phyloP scores from a whole-genome alignment of 2,797 vertebrate genomes.

The Poeciliopsis turneri region DNA sequence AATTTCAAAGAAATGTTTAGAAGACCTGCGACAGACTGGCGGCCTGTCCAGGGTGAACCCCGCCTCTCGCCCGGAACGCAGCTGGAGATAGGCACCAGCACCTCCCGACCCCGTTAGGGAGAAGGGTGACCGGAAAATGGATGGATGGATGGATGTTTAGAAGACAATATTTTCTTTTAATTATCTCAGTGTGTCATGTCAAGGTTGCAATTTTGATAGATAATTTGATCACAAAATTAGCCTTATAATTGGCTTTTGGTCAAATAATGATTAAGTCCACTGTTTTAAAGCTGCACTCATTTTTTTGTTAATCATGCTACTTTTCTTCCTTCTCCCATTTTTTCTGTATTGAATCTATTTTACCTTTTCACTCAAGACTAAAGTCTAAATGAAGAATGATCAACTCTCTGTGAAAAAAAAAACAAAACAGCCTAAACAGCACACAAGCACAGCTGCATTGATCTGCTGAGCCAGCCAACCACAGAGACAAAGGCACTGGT shows the following conservation, averaged over 20 bases:
- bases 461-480: slow-evolving; percentile 55
- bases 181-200: background rate
- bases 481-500: slow-evolving; percentile 53
- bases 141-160: no score
- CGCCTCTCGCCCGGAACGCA: no score
- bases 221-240: background rate
- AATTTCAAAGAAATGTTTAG: no score
- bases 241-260: background rate
- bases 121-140: no score
- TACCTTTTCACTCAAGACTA: slow-evolving; percentile 31
- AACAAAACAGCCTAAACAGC: slow-evolving; percentile 22
- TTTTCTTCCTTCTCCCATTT: slow-evolving; percentile 6
- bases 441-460: slow-evolving; percentile 58
- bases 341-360: slow-evolving; percentile 12
- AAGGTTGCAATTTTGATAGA: background rate
- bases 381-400: slow-evolving; percentile 28
- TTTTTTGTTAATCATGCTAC: background rate
- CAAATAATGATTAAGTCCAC: background rate
- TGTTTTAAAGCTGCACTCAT: background rate
- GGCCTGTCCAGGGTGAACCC: no score
- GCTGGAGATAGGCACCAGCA: no score
- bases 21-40: no score
- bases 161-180: background rate
- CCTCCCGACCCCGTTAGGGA: no score
- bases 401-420: slow-evolving; percentile 34